A percentile compares a stretch with the other conserved stretches of the same genome.
Evolutionary conservation across 2,797 vertebrate species (phyloP).

Genomic region (Myotis myotis): DNA sequence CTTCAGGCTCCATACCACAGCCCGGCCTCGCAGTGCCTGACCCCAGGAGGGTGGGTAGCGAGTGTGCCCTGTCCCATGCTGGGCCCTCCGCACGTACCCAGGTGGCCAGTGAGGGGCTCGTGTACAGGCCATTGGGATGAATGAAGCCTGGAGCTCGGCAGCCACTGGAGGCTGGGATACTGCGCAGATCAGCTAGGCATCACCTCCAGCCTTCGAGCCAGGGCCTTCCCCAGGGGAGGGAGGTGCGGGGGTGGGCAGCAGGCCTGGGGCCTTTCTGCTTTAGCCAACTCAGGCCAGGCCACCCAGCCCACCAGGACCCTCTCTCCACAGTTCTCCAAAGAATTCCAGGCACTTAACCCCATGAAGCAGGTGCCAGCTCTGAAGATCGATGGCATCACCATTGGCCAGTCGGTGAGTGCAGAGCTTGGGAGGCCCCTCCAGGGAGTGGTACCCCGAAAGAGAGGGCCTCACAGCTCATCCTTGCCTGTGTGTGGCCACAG

Average conservation of each 20-base stretch:
- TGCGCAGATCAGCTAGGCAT: background rate
- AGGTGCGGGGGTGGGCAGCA: background rate
- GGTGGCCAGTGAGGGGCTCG: background rate
- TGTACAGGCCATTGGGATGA: background rate
- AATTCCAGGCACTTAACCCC: slow-evolving; percentile 92
- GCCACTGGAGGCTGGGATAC: background rate
- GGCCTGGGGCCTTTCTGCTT: background rate
- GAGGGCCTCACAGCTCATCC: background rate
- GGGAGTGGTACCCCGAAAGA: background rate
- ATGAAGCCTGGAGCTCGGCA: background rate
- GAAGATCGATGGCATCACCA: slow-evolving; percentile 92
- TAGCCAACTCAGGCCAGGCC: background rate
- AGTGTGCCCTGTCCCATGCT: background rate
- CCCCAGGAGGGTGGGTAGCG: background rate
- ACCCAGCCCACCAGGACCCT: background rate
- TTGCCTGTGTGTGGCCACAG: background rate
- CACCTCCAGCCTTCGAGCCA: background rate
- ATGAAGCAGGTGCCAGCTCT: slow-evolving; percentile 97
- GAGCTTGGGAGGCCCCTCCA: background rate
- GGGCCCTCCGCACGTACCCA: background rate
- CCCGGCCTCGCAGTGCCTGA: background rate
- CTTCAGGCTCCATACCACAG: background rate
- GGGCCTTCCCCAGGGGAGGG: background rate
- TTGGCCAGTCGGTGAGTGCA: slow-evolving; percentile 94
- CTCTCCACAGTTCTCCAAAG: slow-evolving; percentile 86